A percentile compares a stretch with the other conserved stretches of the same genome.
Conservation (phyloP, 2,113 vertebrate genomes). For the Melanostigma gelatinosum region DNA sequence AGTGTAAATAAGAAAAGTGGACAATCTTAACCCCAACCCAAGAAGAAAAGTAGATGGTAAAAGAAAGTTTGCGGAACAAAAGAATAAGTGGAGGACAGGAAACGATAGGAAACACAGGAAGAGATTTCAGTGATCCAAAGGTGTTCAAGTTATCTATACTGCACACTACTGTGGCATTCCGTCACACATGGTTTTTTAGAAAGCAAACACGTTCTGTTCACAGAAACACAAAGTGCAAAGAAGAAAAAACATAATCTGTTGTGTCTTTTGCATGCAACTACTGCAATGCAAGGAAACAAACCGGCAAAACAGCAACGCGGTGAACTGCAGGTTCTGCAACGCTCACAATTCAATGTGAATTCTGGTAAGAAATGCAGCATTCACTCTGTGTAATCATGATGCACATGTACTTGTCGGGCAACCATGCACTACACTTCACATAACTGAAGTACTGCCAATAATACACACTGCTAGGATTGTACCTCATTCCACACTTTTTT, state of each 20-base stretch:
- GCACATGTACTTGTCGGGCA: slow-evolving; percentile 13
- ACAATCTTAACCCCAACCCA: slow-evolving; percentile 11
- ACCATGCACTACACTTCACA: slow-evolving; percentile 14
- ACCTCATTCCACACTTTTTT: slow-evolving; percentile 31
- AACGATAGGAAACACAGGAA: slow-evolving; percentile 22
- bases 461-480: not conserved
- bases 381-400: slow-evolving; percentile 18
- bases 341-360: not conserved
- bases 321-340: slow-evolving; percentile 1
- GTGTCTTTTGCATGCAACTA: slow-evolving; percentile 8
- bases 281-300: not conserved
- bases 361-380: not conserved
- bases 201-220: not conserved
- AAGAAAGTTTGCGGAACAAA: slow-evolving; percentile 11
- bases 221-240: slow-evolving; percentile 6
- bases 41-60: slow-evolving; percentile 19
- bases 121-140: slow-evolving; percentile 12
- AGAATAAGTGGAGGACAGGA: not conserved
- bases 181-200: not conserved
- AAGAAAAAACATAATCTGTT: not conserved
- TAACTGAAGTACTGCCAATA: slow-evolving; percentile 9
- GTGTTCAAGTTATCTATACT: not conserved
- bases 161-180: not conserved
- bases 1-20: slow-evolving; percentile 30
- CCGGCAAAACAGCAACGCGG: not conserved